Conservation (phyloP, 2,113 vertebrate species). For the Protomyctophum bolini region DNA sequence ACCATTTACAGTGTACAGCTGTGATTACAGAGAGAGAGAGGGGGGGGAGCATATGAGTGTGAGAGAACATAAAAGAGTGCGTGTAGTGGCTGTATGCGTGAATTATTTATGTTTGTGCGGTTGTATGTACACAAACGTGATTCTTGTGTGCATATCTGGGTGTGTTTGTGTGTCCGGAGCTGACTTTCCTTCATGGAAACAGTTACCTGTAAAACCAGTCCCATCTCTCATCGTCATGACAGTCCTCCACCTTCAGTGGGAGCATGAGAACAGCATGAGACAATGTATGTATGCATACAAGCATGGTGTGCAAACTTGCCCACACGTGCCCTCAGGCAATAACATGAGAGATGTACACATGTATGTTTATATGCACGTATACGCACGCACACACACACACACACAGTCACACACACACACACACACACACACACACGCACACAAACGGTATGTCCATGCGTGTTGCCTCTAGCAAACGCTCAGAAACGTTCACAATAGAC, state of each 20-base stretch:
- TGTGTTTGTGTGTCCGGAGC: background rate
- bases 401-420: background rate
- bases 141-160: background rate
- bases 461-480: too few relatives aligned
- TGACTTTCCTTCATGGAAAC: background rate
- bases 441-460: background rate
- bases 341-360: background rate
- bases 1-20: too few relatives aligned
- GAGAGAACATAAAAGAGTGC: too few relatives aligned
- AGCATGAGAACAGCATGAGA: too few relatives aligned
- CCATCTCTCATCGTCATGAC: slow-evolving; percentile 2
- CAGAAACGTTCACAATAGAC: too few relatives aligned
- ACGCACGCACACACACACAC: background rate
- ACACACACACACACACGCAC: background rate
- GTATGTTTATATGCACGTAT: background rate
- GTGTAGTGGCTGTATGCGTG: too few relatives aligned
- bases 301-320: background rate
- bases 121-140: too few relatives aligned
- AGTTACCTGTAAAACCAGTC: slow-evolving; percentile 34
- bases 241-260: background rate
- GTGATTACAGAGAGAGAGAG: too few relatives aligned
- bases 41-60: too few relatives aligned
- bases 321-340: background rate
- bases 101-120: too few relatives aligned
- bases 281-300: background rate